These are phyloP conservation scores for Leptosomus discolor DNA, from an alignment of 2,113 vertebrate genomes.

Conservation along the genomic window DNA sequence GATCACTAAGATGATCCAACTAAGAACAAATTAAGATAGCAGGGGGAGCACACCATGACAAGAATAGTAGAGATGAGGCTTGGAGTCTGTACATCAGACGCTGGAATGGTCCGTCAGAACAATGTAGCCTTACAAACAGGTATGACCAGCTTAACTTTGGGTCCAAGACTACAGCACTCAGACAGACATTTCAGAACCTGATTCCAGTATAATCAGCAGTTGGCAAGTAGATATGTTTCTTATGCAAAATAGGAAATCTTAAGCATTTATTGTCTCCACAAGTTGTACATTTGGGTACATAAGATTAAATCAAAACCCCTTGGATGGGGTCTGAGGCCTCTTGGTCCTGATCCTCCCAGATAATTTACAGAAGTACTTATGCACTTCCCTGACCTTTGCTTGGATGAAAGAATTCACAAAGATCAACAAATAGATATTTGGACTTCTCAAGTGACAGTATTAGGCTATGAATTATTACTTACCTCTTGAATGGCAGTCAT, in stretches of 20 bases:
- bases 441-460: background rate
- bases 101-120: background rate
- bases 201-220: background rate
- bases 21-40: background rate
- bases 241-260: background rate
- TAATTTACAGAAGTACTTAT: background rate
- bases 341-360: background rate
- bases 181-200: background rate
- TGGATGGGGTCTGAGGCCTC: background rate
- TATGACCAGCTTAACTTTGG: background rate
- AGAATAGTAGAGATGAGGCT: background rate
- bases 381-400: background rate
- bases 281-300: background rate
- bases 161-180: background rate
- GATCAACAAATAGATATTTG: background rate
- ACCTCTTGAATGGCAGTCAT: constrained; percentile 99
- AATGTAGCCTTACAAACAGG: background rate
- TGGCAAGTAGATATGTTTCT: background rate
- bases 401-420: background rate
- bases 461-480: background rate
- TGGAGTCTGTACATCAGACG: background rate
- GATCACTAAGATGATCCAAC: background rate
- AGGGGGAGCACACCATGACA: background rate
- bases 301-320: background rate
- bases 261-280: background rate